Evolutionary conservation across 2,113 vertebrate genomes (phyloP).

Genomic region (Rhinolophus sinicus): DNA sequence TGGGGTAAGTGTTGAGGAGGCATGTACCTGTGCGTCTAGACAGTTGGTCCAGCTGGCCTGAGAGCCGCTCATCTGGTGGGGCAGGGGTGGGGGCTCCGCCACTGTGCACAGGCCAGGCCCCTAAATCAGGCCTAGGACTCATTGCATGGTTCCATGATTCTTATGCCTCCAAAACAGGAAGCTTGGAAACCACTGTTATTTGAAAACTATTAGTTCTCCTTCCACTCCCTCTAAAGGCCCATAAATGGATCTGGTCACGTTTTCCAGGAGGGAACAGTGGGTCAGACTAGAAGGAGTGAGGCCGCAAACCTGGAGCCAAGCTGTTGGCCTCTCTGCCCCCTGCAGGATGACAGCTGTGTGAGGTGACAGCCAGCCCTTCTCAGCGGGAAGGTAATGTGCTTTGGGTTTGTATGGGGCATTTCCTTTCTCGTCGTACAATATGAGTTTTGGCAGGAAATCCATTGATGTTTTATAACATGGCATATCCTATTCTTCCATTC

Average conservation of each 20-base stretch:
- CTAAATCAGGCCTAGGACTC: not conserved
- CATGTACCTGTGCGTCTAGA: accelerated
- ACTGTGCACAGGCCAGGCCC: not conserved
- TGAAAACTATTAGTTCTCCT: not conserved
- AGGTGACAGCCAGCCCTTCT: not conserved
- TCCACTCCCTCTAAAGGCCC: not conserved
- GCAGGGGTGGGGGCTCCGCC: not conserved
- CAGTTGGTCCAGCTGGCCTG: accelerated
- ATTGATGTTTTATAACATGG: not conserved
- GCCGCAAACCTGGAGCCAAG: not conserved
- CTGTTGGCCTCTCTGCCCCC: not conserved
- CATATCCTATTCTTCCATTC: no score
- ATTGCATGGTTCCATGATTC: accelerated
- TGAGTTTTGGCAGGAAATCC: not conserved
- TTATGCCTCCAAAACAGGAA: no score
- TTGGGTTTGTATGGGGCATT: no score
- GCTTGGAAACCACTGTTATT: not conserved
- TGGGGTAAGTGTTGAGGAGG: accelerated
- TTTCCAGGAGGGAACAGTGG: not conserved
- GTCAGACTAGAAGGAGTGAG: not conserved
- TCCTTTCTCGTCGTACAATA: not conserved
- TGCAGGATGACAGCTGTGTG: not conserved
- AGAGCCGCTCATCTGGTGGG: no score
- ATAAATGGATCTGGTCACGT: not conserved
- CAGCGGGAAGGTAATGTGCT: not conserved